phyloP scores from a whole-genome alignment of 2,113 vertebrate genomes.

The Oreotrochilus melanogaster region DNA sequence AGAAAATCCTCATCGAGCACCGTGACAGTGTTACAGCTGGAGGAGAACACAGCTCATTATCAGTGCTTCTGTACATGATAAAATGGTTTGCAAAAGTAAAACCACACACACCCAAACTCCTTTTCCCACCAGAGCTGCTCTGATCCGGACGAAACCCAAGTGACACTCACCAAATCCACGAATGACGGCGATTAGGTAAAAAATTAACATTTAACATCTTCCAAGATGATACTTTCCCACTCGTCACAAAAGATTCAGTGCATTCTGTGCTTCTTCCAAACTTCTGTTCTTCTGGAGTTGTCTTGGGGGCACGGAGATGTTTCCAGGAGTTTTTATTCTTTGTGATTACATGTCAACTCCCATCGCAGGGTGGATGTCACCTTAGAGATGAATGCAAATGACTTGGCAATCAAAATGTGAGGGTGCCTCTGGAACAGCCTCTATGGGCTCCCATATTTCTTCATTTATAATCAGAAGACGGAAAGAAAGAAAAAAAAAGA shows the following conservation, averaged over 20 bases:
- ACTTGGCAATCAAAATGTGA: slow-evolving; percentile 56
- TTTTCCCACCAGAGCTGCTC: background rate
- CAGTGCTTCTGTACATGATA: background rate
- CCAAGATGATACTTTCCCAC: background rate
- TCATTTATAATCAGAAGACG: slow-evolving; percentile 62
- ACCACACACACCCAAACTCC: background rate
- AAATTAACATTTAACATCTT: slow-evolving; percentile 76
- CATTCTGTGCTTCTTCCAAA: background rate
- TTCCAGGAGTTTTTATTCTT: slow-evolving; percentile 60
- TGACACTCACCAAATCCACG: slow-evolving; percentile 81
- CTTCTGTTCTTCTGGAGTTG: background rate
- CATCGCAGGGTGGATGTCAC: slow-evolving; percentile 45
- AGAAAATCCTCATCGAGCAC: background rate
- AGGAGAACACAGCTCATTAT: background rate
- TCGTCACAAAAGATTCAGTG: background rate
- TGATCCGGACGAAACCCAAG: background rate
- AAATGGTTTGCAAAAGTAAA: background rate
- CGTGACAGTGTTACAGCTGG: background rate
- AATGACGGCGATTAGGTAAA: slow-evolving; percentile 74
- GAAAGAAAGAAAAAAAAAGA: background rate
- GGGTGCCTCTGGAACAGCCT: slow-evolving; percentile 53
- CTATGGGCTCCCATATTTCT: slow-evolving; percentile 41
- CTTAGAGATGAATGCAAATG: slow-evolving; percentile 44
- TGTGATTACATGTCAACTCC: slow-evolving; percentile 58
- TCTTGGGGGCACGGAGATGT: background rate